phyloP scores from a whole-genome alignment of 2,888 invertebrate species.

The Acrobasis consociella region DNA sequence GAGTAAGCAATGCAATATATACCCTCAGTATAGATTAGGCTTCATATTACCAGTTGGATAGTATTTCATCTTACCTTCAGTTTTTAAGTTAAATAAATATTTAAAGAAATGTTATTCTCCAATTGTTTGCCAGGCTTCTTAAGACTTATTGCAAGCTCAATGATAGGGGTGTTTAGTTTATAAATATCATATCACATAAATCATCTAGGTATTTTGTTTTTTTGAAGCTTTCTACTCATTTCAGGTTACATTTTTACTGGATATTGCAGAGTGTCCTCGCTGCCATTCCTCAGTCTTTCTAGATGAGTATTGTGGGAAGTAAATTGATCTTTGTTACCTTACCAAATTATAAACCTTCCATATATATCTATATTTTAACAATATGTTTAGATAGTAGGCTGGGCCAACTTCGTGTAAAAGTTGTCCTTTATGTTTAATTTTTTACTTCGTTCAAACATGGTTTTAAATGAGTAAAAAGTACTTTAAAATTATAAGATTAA shows the following conservation, averaged over 20 bases:
- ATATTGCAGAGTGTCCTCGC: conserved; percentile 74
- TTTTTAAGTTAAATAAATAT: too few species aligned
- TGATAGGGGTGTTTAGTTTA: too few species aligned
- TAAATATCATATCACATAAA: too few species aligned
- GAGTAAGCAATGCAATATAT: conserved; percentile 49
- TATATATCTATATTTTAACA: conserved; percentile 21
- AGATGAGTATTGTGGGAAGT: conserved; percentile 58
- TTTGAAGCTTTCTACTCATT: conserved; percentile 35
- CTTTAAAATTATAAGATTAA: conserved; percentile 17
- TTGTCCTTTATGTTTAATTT: conserved; percentile 14
- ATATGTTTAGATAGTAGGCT: conserved; percentile 13
- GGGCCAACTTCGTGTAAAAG: not conserved
- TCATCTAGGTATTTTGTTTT: not conserved
- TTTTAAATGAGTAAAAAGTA: conserved; percentile 28
- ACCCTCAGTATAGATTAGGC: too few species aligned
- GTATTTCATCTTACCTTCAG: too few species aligned
- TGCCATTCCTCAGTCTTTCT: conserved; percentile 69
- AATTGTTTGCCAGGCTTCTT: too few species aligned
- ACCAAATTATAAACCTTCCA: not conserved
- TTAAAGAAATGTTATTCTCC: too few species aligned
- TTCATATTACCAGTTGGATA: too few species aligned
- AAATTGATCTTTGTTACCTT: not conserved
- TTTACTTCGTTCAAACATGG: conserved; percentile 26
- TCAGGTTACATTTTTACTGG: conserved; percentile 76
- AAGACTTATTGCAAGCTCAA: too few species aligned